Evolutionary conservation across 64 coral and sea anemone species (phyloP), one percentile per base, ranked within the genome.

Genomic region (Exaiptasia diaphana): DNA sequence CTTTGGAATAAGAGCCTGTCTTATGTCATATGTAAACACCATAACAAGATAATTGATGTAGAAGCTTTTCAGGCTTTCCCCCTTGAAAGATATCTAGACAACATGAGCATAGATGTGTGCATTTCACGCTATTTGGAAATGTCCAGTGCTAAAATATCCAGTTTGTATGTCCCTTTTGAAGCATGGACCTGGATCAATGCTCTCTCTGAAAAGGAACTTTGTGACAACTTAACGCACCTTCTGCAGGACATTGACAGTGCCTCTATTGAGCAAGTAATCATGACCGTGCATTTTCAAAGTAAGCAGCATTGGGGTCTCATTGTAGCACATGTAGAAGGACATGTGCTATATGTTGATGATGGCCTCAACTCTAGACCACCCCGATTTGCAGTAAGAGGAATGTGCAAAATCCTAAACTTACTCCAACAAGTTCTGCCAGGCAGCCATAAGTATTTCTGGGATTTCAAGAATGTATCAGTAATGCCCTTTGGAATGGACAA

Each of bases 281-380:
- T 55, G 15, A 55, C 41, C 14, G 21, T 74, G 18, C 71, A 74
- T 50, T 74, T 74, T 74, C 9, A 13, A 8, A 49, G n/a, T 41
- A 22, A n/a, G 40, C 26, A 29, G 15, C 74, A 77, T 22, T 77
- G 52, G 74, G 50, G 74, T 7, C 74, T 77, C 14, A 48, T 77
- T 58, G 32, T 52, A 38, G 40, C 58, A 36, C 18, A 77, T 38
- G 13, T 77, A 32, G 49, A 2, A 58, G 54, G 40, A 10, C 31
- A 77, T 23, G 7, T 14, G 6, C 17, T 77, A 12, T 77, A 60
- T 38, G 54, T 57, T 77, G 74, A 77, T 77, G 74, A 77, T 77
- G 74, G 53, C 52, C 36, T 53, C 30, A 77, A 77, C 4, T 24
- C 37, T 31, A 24, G 17, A 17, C 34, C 52, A 4, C 50, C 52